Evolutionary conservation across 2,797 vertebrate genomes (phyloP).

Genomic region (Pseudochirops cupreus): DNA sequence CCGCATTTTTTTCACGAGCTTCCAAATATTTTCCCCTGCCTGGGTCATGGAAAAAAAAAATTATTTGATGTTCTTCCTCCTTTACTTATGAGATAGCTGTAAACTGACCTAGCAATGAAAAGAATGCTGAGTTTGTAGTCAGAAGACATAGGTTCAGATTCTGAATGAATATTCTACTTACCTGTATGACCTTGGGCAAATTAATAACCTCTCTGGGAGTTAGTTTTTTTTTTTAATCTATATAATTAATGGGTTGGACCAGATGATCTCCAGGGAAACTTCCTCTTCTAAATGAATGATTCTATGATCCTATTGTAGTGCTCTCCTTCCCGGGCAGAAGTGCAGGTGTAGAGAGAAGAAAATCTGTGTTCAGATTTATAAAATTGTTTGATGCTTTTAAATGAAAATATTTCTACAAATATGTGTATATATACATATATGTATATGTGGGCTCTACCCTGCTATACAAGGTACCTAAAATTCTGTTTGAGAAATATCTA

Average conservation of each 20-base stretch:
- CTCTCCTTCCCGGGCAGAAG: neutral
- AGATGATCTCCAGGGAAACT: neutral
- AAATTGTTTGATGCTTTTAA: neutral
- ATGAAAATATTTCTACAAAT: neutral
- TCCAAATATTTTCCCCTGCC: neutral
- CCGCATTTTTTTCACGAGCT: neutral
- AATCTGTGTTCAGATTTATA: fast-evolving
- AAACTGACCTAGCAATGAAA: neutral
- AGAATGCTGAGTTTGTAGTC: neutral
- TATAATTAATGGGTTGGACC: neutral
- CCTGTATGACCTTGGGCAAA: neutral
- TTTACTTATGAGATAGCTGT: neutral
- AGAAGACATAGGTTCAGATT: neutral
- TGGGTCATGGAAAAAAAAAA: neutral
- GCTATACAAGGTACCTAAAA: neutral
- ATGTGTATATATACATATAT: neutral
- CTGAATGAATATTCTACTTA: neutral
- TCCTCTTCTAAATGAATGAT: neutral
- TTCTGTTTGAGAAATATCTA: neutral
- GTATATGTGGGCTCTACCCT: neutral
- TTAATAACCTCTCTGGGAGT: neutral
- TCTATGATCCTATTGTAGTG: neutral
- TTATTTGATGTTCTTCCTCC: neutral
- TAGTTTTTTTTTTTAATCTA: neutral
- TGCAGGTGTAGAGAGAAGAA: neutral